Evolutionary conservation across 1,140 invertebrate species (phyloP).

Genomic region (Drosophila burlai): DNA sequence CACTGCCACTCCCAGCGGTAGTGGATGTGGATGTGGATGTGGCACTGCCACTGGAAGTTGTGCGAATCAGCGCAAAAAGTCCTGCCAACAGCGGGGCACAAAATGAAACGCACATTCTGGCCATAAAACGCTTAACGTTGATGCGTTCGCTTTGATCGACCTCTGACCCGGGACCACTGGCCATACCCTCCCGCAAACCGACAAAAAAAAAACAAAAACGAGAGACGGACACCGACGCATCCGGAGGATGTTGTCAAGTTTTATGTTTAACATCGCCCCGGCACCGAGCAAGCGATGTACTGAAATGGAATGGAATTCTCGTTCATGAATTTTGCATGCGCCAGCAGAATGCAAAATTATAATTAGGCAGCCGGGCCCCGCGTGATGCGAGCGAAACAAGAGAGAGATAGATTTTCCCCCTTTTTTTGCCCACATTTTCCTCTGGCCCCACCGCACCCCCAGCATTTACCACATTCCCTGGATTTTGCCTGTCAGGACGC

Average conservation of each 20-base stretch:
- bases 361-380: constrained; percentile 65
- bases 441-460: background rate
- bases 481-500: constrained; percentile 3
- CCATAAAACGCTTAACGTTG: constrained; percentile 76
- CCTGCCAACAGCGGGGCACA: constrained; percentile 2
- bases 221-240: constrained; percentile 13
- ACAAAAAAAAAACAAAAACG: background rate
- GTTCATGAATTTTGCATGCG: constrained; percentile 77
- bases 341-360: constrained; percentile 82
- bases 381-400: constrained; percentile 45
- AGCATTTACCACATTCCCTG: background rate
- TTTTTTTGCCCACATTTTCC: constrained; percentile 6
- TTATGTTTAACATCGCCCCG: constrained; percentile 64
- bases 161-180: background rate
- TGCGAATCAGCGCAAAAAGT: constrained; percentile 69
- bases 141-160: constrained; percentile 44
- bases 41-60: constrained; percentile 49
- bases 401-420: constrained; percentile 17
- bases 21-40: constrained; percentile 37
- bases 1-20: background rate
- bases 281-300: constrained; percentile 7
- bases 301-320: constrained; percentile 22
- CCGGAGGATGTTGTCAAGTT: constrained; percentile 74
- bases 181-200: background rate
- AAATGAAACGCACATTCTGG: constrained; percentile 71